phyloP scores from a whole-genome alignment of 2,797 vertebrate species.

The Lacerta agilis region DNA sequence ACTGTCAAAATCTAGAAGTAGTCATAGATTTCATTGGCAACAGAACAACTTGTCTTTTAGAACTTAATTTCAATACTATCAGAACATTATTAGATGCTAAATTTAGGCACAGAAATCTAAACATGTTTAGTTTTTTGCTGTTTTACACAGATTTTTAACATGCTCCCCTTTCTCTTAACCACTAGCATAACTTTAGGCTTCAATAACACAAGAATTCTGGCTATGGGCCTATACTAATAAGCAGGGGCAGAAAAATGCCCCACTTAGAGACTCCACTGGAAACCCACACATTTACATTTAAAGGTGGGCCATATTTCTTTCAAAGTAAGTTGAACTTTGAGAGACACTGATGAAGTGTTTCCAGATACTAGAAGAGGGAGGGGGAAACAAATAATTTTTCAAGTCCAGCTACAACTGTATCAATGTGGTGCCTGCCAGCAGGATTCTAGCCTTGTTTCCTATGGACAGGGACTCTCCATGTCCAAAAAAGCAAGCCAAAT shows the following conservation, averaged over 20 bases:
- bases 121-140: neutral
- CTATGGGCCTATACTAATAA: neutral
- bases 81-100: neutral
- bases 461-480: neutral
- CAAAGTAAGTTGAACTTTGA: neutral
- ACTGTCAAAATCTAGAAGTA: neutral
- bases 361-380: neutral
- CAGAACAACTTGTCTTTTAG: neutral
- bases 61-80: neutral
- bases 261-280: neutral
- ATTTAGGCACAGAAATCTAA: neutral
- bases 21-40: neutral
- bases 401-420: conserved; percentile 13
- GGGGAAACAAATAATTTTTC: neutral
- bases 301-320: neutral
- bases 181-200: neutral
- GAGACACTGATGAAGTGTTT: neutral
- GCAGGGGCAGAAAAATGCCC: neutral
- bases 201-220: neutral
- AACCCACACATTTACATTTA: neutral
- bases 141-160: neutral
- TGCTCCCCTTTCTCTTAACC: too few species aligned
- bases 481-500: neutral
- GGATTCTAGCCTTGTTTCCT: neutral
- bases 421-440: neutral